Conservation (phyloP, 1,140 invertebrate genomes). For the Stegodyphus dumicola region DNA sequence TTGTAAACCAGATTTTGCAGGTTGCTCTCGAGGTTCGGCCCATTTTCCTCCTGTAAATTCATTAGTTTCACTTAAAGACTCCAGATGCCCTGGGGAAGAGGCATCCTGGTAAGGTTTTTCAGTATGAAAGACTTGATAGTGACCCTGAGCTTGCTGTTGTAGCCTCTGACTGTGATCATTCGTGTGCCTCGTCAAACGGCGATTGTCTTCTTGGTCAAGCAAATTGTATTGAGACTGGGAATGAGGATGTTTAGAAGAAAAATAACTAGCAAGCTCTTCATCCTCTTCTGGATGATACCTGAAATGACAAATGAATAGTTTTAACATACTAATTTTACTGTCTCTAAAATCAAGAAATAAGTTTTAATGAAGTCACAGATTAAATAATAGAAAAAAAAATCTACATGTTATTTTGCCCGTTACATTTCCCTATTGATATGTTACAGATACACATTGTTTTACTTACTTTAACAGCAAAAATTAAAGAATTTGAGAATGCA, state of each 20-base stretch:
- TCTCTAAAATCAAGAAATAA: too few relatives aligned
- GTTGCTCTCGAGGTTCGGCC: conserved; percentile 46
- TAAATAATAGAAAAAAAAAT: too few relatives aligned
- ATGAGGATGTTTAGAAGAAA: conserved; percentile 44
- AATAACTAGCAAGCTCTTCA: conserved; percentile 61
- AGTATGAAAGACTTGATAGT: conserved; percentile 19
- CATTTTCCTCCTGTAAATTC: conserved; percentile 54
- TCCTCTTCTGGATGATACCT: conserved; percentile 53
- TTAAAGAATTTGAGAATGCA: too few relatives aligned
- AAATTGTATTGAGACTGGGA: conserved; percentile 48
- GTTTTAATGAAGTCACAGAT: too few relatives aligned
- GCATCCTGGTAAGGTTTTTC: conserved; percentile 28
- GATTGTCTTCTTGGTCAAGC: conserved; percentile 56
- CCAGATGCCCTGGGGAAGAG: conserved; percentile 35
- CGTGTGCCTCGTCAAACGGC: conserved; percentile 6
- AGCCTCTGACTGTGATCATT: conserved; percentile 19
- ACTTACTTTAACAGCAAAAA: too few relatives aligned
- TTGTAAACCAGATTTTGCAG: conserved; percentile 28
- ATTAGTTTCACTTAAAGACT: conserved; percentile 48
- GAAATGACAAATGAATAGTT: background rate
- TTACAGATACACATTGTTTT: too few relatives aligned
- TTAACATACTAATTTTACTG: too few relatives aligned
- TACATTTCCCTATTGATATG: too few relatives aligned
- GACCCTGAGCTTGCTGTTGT: conserved; percentile 30
- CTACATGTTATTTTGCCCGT: too few relatives aligned